These are phyloP conservation scores for Vespertilio murinus DNA, from an alignment of 2,797 vertebrate genomes.

Conservation along the genomic window DNA sequence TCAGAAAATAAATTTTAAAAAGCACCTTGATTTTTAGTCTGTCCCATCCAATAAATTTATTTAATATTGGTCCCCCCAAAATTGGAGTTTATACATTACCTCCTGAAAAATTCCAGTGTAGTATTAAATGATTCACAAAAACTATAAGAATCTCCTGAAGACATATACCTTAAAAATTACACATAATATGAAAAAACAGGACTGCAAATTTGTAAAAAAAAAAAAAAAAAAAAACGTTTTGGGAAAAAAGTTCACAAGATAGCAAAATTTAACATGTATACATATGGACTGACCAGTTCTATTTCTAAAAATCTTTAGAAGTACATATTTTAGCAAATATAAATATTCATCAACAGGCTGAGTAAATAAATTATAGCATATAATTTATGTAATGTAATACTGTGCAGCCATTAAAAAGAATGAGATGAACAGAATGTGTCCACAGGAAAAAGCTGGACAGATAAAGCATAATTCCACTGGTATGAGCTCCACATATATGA, in stretches of 20 bases:
- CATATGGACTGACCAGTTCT: neutral
- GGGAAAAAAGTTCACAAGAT: conserved; percentile 44
- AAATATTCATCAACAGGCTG: neutral
- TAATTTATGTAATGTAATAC: neutral
- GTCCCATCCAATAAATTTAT: neutral
- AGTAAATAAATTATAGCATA: neutral
- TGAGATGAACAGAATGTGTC: neutral
- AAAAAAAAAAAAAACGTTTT: neutral
- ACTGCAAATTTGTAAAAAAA: neutral
- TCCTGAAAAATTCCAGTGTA: neutral
- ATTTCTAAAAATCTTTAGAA: conserved; percentile 41
- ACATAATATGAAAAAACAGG: neutral
- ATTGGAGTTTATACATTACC: neutral
- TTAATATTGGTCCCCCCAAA: neutral
- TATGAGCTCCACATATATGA: neutral
- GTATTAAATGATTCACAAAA: conserved; percentile 21
- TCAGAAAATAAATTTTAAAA: conserved; percentile 22
- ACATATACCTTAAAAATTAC: neutral
- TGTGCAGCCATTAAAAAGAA: neutral
- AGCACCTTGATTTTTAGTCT: neutral
- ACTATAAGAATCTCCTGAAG: neutral
- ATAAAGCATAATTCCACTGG: neutral
- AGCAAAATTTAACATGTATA: neutral
- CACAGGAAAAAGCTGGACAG: neutral
- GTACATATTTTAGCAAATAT: conserved; percentile 19